Conservation (phyloP, 2,113 vertebrate genomes). For the Leptobrachium leishanense region DNA sequence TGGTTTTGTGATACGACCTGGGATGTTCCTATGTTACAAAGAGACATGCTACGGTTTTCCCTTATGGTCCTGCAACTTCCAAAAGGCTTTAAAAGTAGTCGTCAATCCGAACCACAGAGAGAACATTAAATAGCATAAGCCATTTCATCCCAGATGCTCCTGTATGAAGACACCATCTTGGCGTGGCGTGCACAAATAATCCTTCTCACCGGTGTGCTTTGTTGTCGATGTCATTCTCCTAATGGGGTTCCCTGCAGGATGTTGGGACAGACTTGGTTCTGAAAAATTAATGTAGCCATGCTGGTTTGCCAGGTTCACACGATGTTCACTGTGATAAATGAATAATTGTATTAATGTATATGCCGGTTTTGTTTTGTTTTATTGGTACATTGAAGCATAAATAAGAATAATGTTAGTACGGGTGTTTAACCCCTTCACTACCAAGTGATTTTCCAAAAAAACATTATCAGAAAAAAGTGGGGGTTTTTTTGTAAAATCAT, state of each 20-base stretch:
- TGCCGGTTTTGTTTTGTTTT: conserved; percentile 24
- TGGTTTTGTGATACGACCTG: too few species aligned
- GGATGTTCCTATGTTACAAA: too few species aligned
- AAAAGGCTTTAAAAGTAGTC: too few species aligned
- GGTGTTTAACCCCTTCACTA: too few species aligned
- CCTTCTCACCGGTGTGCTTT: not conserved
- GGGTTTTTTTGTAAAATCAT: too few species aligned
- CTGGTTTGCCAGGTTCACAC: conserved; percentile 52
- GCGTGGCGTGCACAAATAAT: not conserved
- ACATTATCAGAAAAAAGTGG: too few species aligned
- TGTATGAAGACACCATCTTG: not conserved
- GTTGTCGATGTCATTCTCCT: conserved; percentile 47
- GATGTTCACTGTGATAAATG: conserved; percentile 57
- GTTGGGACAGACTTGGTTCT: conserved; percentile 46
- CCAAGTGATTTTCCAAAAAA: too few species aligned
- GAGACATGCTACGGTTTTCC: too few species aligned
- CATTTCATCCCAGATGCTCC: not conserved
- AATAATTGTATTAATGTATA: conserved; percentile 57
- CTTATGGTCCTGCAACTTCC: too few species aligned
- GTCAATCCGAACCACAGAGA: not conserved
- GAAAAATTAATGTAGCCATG: conserved; percentile 51
- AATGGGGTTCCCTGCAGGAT: conserved; percentile 43
- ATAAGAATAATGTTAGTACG: too few species aligned
- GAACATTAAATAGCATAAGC: not conserved
- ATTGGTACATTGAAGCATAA: not conserved